Percentiles rank a stretch among this genome's conserved stretches.
phyloP scores from a whole-genome alignment of 1,140 invertebrate genomes.

The Drosophila ogumai region DNA sequence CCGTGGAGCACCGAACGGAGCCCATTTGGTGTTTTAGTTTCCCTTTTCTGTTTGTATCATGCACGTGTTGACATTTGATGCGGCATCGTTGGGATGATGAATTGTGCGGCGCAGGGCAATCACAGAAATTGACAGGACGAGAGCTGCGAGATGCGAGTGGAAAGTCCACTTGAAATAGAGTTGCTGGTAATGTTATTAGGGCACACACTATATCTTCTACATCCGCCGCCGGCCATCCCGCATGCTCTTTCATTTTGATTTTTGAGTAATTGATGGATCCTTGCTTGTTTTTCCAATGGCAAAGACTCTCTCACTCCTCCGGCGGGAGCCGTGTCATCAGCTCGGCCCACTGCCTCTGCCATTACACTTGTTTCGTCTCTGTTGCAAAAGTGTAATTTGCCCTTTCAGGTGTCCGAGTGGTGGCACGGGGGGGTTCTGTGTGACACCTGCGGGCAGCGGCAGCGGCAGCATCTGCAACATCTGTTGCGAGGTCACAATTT shows the following conservation, averaged over 20 bases:
- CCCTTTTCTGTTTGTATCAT: conserved; percentile 44
- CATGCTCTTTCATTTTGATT: conserved; percentile 61
- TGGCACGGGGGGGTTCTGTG: neutral
- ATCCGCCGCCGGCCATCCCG: neutral
- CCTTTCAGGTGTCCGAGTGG: conserved; percentile 23
- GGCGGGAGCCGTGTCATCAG: conserved; percentile 3
- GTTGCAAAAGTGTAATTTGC: conserved; percentile 52
- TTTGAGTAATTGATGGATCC: conserved; percentile 64
- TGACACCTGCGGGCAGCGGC: conserved; percentile 45
- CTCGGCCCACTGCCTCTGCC: conserved; percentile 29
- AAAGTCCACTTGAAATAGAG: conserved; percentile 58
- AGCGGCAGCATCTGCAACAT: conserved; percentile 11
- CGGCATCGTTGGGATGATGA: conserved; percentile 53
- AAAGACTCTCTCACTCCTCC: conserved; percentile 14
- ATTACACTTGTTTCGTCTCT: conserved; percentile 41
- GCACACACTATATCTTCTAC: conserved; percentile 21
- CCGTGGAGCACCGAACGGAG: neutral
- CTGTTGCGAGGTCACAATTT: conserved; percentile 58
- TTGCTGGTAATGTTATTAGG: conserved; percentile 63
- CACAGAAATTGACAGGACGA: conserved; percentile 58
- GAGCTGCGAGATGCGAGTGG: conserved; percentile 3
- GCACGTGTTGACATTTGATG: conserved; percentile 65
- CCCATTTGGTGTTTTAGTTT: conserved; percentile 24
- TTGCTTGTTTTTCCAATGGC: conserved; percentile 23
- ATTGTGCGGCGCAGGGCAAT: conserved; percentile 62